Percentiles rank a stretch among this genome's conserved stretches.
Conservation (phyloP, 2,888 invertebrate genomes). For the Argyresthia goedartella region DNA sequence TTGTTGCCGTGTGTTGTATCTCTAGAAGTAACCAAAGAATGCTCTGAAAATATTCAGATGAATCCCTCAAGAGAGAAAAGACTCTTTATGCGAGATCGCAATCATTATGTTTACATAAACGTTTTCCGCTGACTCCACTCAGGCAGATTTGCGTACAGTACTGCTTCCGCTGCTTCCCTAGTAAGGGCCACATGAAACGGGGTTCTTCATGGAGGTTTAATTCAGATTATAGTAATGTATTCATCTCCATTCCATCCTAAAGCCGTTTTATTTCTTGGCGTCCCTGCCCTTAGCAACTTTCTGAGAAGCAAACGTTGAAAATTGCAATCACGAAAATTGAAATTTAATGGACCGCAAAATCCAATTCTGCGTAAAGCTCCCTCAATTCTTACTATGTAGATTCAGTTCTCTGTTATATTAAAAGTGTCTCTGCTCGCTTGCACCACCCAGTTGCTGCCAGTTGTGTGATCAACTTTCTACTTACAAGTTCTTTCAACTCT, state of each 20-base stretch:
- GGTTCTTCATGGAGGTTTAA: conserved; percentile 4
- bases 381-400: conserved; percentile 8
- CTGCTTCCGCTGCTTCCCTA: background rate
- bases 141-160: background rate
- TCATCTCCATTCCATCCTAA: conserved; percentile 47
- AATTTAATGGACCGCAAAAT: conserved; percentile 68
- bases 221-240: conserved; percentile 32
- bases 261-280: conserved; percentile 54
- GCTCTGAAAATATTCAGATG: background rate
- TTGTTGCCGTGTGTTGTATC: background rate
- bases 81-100: background rate
- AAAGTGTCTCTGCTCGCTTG: conserved; percentile 1
- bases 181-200: background rate
- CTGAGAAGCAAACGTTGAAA: conserved; percentile 62
- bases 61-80: background rate
- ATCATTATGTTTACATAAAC: background rate
- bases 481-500: background rate
- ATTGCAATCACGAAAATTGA: conserved; percentile 69
- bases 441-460: background rate
- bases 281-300: conserved; percentile 50
- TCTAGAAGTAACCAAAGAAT: background rate
- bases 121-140: background rate
- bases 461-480: conserved; percentile 2
- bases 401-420: conserved; percentile 6
- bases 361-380: conserved; percentile 52